Evolutionary conservation across 2,113 vertebrate species (phyloP).

Genomic region (Capreolus pygargus): DNA sequence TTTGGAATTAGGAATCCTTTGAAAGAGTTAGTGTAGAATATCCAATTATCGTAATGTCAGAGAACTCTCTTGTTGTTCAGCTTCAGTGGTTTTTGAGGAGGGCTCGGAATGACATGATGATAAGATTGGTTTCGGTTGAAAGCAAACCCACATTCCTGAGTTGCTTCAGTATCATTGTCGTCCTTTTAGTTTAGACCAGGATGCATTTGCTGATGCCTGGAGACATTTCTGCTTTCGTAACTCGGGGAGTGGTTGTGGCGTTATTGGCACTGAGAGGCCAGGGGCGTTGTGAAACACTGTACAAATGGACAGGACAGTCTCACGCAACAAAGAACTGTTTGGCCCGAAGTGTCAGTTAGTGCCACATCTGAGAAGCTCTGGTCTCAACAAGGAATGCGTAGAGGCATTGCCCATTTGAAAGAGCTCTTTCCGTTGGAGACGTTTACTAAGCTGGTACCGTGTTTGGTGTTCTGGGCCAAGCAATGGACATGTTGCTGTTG

Average conservation of each 20-base stretch:
- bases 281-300: neutral
- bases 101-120: neutral
- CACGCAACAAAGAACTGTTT: neutral
- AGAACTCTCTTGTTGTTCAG: neutral
- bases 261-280: neutral
- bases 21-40: neutral
- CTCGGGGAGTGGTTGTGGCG: neutral
- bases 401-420: neutral
- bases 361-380: neutral
- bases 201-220: neutral
- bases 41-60: neutral
- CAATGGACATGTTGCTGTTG: neutral
- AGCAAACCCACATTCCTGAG: neutral
- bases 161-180: neutral
- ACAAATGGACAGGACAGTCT: neutral
- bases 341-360: neutral
- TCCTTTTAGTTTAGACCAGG: neutral
- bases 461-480: neutral
- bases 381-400: neutral
- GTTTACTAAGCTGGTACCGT: neutral
- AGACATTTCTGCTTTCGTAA: neutral
- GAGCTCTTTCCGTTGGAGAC: neutral
- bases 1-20: neutral
- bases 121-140: neutral
- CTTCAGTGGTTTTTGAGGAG: constrained; percentile 18